Percentiles rank a stretch among this genome's conserved stretches.
These are phyloP conservation scores for Eudemis profundana DNA, from an alignment of 2,888 invertebrate species.

Conservation along the genomic window DNA sequence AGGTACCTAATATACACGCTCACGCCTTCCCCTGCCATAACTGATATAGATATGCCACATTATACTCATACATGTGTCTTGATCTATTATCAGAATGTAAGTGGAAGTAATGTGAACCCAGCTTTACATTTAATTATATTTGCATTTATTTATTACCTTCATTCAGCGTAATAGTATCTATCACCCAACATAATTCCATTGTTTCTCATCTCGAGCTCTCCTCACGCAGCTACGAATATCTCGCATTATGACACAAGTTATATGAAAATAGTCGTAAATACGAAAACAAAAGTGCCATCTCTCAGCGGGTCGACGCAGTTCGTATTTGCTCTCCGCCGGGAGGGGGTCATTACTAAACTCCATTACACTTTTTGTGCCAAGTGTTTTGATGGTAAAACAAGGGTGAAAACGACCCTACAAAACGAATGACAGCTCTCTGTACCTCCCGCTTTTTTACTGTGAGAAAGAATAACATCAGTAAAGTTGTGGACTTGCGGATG, in stretches of 20 bases:
- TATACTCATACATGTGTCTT: too few species aligned
- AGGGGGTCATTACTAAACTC: constrained; percentile 83
- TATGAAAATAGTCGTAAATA: constrained; percentile 47
- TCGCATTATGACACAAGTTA: constrained; percentile 23
- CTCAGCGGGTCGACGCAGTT: constrained; percentile 73
- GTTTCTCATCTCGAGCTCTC: neutral
- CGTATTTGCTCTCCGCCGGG: constrained; percentile 68
- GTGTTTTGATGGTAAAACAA: constrained; percentile 84
- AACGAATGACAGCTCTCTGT: constrained; percentile 78
- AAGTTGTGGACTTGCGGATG: constrained; percentile 50
- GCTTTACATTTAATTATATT: neutral
- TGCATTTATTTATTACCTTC: neutral
- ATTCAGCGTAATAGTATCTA: neutral
- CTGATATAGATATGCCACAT: too few species aligned
- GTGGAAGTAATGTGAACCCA: too few species aligned
- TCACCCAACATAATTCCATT: constrained; percentile 14
- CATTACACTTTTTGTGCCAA: constrained; percentile 85
- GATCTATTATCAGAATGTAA: too few species aligned
- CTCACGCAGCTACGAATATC: constrained; percentile 1
- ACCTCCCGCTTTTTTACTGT: constrained; percentile 70
- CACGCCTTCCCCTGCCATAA: too few species aligned
- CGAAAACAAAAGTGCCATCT: constrained; percentile 64
- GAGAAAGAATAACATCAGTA: constrained; percentile 65
- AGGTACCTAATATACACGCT: neutral
- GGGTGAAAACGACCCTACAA: constrained; percentile 83